phyloP scores from a whole-genome alignment of 2,797 vertebrate genomes.

The Oryzias sinensis region DNA sequence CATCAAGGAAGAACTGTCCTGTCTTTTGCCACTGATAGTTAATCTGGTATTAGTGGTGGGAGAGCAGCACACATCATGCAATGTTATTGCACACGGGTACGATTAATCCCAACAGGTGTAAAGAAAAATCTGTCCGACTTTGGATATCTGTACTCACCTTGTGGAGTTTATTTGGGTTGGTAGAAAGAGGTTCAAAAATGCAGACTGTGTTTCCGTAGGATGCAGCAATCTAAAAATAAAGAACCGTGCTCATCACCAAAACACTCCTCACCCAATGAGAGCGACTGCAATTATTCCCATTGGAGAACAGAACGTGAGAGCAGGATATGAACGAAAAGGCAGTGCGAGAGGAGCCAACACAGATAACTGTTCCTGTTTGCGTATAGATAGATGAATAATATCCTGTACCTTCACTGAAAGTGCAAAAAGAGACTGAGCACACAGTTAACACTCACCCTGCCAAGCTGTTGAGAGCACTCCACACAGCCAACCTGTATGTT shows the following conservation, averaged over 20 bases:
- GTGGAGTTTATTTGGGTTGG: constrained; percentile 86
- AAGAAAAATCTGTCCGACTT: constrained; percentile 10
- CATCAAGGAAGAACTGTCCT: constrained; percentile 95
- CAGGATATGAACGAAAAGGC: constrained; percentile 20
- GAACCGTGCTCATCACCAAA: constrained; percentile 56
- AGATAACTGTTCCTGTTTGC: constrained; percentile 24
- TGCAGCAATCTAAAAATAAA: constrained; percentile 90
- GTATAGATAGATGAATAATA: constrained; percentile 18
- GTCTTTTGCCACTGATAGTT: constrained; percentile 99
- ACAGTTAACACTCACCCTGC: constrained; percentile 85
- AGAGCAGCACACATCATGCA: constrained; percentile 60
- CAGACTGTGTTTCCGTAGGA: constrained; percentile 98
- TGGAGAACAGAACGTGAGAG: constrained; percentile 24
- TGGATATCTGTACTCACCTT: constrained; percentile 51
- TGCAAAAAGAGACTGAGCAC: constrained; percentile 26
- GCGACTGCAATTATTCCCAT: constrained; percentile 54
- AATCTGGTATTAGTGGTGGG: constrained; percentile 83
- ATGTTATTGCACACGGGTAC: constrained; percentile 41
- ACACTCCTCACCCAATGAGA: constrained; percentile 63
- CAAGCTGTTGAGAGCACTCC: constrained; percentile 94
- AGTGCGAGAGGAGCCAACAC: constrained; percentile 14
- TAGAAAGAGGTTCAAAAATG: constrained; percentile 93
- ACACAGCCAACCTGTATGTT: constrained; percentile 99
- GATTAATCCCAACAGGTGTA: constrained; percentile 20
- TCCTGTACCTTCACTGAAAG: constrained; percentile 19